Conservation (phyloP, 1,140 invertebrate species). For the Euura lappo region DNA sequence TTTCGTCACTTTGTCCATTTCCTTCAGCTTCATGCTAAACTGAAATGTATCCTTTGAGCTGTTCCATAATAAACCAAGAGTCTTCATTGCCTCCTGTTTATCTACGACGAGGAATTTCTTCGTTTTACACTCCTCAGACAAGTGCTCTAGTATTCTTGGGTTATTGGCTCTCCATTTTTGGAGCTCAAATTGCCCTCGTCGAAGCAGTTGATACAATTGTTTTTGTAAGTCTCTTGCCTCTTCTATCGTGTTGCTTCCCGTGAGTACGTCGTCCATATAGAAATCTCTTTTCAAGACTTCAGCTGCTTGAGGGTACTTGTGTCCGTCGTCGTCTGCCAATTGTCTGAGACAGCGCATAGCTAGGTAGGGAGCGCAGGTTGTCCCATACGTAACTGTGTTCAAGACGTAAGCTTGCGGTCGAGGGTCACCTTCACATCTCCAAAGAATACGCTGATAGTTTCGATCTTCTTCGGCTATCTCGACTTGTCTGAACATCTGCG, state of each 20-base stretch:
- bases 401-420: conserved; percentile 36
- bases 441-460: conserved; percentile 42
- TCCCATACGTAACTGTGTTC: conserved; percentile 51
- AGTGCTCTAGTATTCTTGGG: conserved; percentile 27
- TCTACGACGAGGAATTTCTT: conserved; percentile 7
- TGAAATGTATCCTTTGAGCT: conserved; percentile 25
- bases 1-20: conserved; percentile 27
- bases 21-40: not conserved
- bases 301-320: conserved; percentile 32
- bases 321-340: conserved; percentile 34
- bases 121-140: conserved; percentile 17
- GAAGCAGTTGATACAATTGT: conserved; percentile 33
- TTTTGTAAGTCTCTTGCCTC: conserved; percentile 26
- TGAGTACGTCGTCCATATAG: conserved; percentile 42
- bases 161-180: conserved; percentile 46
- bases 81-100: conserved; percentile 28
- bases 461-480: conserved; percentile 27
- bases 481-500: conserved; percentile 45
- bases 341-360: conserved; percentile 39
- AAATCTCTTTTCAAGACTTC: conserved; percentile 20
- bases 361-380: conserved; percentile 38
- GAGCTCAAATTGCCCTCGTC: conserved; percentile 33
- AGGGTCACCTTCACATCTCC: conserved; percentile 25
- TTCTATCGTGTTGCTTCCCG: conserved; percentile 27
- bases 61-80: conserved; percentile 42